phyloP scores from a whole-genome alignment of 1,140 invertebrate species.

The Plectrocnemia conspersa region DNA sequence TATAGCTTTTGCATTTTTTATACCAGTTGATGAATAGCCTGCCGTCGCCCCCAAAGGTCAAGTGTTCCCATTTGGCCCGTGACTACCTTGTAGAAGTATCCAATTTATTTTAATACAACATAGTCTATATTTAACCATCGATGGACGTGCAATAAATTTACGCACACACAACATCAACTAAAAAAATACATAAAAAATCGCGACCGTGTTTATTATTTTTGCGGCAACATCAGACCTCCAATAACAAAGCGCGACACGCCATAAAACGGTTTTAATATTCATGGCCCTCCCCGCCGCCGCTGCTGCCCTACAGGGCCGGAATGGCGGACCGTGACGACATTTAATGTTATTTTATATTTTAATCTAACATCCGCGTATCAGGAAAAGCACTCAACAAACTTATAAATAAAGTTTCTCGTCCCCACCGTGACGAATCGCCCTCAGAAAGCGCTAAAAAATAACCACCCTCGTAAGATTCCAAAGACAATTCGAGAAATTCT shows the following conservation, averaged over 20 bases:
- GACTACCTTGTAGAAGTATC: no score
- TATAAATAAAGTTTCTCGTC: conserved; percentile 29
- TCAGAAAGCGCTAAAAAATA: neutral
- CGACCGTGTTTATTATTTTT: conserved; percentile 28
- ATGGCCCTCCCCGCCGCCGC: conserved; percentile 12
- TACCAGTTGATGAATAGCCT: neutral
- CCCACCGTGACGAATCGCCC: conserved; percentile 29
- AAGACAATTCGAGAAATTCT: conserved; percentile 5
- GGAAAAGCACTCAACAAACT: conserved; percentile 34
- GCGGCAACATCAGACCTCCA: conserved; percentile 16
- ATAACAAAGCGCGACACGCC: conserved; percentile 27
- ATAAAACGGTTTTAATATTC: conserved; percentile 34
- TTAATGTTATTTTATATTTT: conserved; percentile 35
- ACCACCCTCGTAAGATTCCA: conserved; percentile 3
- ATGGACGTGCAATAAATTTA: no score
- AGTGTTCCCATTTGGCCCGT: conserved; percentile 2
- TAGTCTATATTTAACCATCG: neutral
- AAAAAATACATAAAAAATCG: no score
- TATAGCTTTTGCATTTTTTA: conserved; percentile 6
- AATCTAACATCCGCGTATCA: conserved; percentile 35
- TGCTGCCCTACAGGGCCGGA: neutral
- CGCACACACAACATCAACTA: no score
- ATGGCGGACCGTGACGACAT: conserved; percentile 33
- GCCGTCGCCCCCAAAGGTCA: conserved; percentile 1
- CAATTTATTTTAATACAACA: no score